phyloP scores from a whole-genome alignment of 2,113 vertebrate genomes.

The Cervus canadensis region DNA sequence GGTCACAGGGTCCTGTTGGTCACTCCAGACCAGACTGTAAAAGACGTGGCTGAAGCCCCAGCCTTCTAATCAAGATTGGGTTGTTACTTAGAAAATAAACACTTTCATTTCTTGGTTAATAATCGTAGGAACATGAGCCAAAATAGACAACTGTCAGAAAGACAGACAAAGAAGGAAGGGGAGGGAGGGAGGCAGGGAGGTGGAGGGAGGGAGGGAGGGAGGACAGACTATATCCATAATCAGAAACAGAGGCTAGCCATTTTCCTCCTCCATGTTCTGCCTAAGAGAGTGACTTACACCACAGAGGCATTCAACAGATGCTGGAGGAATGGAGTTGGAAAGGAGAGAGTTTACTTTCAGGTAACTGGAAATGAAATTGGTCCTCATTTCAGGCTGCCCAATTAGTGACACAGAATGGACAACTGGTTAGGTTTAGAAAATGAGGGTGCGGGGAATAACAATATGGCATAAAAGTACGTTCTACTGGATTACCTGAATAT shows the following conservation, averaged over 20 bases:
- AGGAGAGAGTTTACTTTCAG: slow-evolving; percentile 15
- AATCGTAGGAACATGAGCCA: slow-evolving; percentile 10
- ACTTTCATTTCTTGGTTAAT: slow-evolving; percentile 51
- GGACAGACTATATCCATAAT: neutral
- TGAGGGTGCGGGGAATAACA: neutral
- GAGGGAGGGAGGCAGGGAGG: no score
- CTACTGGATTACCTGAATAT: neutral
- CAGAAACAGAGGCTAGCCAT: slow-evolving; percentile 37
- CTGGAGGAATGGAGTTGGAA: neutral
- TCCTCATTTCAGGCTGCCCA: neutral
- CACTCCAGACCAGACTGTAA: slow-evolving; percentile 21
- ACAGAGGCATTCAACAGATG: neutral
- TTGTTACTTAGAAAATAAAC: slow-evolving; percentile 45
- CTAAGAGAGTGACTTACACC: neutral
- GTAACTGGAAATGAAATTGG: slow-evolving; percentile 16
- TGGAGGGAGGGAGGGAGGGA: neutral
- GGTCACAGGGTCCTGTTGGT: slow-evolving; percentile 9
- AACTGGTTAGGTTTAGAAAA: neutral
- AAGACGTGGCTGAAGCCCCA: neutral
- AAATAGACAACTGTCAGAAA: no score
- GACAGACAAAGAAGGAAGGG: no score
- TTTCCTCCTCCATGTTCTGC: neutral
- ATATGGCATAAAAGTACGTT: neutral
- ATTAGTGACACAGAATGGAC: neutral
- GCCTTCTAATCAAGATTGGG: neutral